phyloP scores from a whole-genome alignment of 2,113 vertebrate species.

The Rhinogobius similis region DNA sequence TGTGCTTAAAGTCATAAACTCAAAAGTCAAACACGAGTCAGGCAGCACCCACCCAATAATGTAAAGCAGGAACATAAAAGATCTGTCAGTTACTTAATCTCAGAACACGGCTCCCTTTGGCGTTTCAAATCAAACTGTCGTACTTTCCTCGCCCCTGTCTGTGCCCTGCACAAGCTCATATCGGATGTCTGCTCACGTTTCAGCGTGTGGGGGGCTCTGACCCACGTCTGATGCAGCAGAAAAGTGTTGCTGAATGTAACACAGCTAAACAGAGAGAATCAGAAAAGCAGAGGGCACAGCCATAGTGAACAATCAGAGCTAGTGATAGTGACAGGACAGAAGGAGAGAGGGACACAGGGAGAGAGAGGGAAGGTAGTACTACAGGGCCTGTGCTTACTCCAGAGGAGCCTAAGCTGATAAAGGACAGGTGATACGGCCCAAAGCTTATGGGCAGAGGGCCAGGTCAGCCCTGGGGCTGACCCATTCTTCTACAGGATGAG shows the following conservation, averaged over 20 bases:
- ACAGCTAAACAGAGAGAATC: constrained; percentile 54
- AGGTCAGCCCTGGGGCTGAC: constrained; percentile 63
- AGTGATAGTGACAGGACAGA: not conserved
- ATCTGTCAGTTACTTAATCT: constrained; percentile 12
- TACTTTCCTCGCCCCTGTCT: constrained; percentile 4
- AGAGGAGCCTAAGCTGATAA: constrained; percentile 68
- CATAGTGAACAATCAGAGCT: not conserved
- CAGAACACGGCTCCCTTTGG: not conserved
- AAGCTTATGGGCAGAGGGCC: constrained; percentile 64
- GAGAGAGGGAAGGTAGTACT: constrained; percentile 46
- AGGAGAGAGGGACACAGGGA: not conserved
- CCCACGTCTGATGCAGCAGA: constrained; percentile 73
- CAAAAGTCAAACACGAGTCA: constrained; percentile 61
- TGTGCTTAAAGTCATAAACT: constrained; percentile 23
- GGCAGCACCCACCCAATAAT: constrained; percentile 21
- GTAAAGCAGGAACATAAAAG: constrained; percentile 5
- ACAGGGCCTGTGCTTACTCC: constrained; percentile 55
- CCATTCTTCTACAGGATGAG: constrained; percentile 70
- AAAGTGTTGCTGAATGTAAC: constrained; percentile 74
- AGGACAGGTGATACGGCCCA: constrained; percentile 66
- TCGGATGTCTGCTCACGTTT: constrained; percentile 68
- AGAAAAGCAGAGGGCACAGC: constrained; percentile 18
- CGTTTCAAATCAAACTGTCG: not conserved
- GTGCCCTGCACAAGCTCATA: constrained; percentile 36
- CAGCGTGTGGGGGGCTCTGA: constrained; percentile 60